Conservation (phyloP, 2,888 invertebrate genomes). For the Mimumesa dahlbomi region DNA sequence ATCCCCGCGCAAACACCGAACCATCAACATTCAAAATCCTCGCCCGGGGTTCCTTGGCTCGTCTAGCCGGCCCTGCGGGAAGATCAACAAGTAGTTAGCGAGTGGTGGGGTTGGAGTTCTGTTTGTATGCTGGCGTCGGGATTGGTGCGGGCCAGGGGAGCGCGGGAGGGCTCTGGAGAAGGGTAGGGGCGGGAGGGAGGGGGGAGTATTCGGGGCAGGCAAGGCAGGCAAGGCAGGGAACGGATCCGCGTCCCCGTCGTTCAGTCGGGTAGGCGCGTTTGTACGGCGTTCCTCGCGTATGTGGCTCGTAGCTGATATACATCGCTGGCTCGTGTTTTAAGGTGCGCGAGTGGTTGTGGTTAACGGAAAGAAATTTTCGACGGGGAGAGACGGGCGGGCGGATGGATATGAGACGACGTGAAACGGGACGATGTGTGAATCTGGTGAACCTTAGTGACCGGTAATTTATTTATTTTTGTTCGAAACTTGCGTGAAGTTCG, state of each 20-base stretch:
- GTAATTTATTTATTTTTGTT: not conserved
- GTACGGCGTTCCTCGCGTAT: constrained; percentile 46
- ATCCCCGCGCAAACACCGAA: too few relatives aligned
- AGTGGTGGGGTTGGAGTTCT: constrained; percentile 52
- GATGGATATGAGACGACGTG: not conserved
- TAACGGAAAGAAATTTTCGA: not conserved
- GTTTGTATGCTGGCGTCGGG: constrained; percentile 58
- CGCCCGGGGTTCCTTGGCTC: too few relatives aligned
- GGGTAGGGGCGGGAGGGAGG: constrained; percentile 23
- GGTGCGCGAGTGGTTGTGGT: not conserved
- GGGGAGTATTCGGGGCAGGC: constrained; percentile 36
- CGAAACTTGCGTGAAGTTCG: too few relatives aligned
- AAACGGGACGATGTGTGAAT: constrained; percentile 41
- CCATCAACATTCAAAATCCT: too few relatives aligned
- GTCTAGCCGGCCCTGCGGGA: constrained; percentile 59
- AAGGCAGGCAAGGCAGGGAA: constrained; percentile 28
- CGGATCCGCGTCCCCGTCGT: constrained; percentile 59
- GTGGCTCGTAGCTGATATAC: not conserved
- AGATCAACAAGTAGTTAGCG: constrained; percentile 69
- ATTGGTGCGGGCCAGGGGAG: constrained; percentile 32
- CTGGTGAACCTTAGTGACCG: constrained; percentile 38
- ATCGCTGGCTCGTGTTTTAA: not conserved
- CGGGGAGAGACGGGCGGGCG: not conserved
- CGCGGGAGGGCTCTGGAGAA: constrained; percentile 14
- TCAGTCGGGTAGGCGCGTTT: constrained; percentile 69